Evolutionary conservation across 2,888 invertebrate species (phyloP), one percentile per base, ranked within the genome.

Genomic region (Drosophila meridiana): DNA sequence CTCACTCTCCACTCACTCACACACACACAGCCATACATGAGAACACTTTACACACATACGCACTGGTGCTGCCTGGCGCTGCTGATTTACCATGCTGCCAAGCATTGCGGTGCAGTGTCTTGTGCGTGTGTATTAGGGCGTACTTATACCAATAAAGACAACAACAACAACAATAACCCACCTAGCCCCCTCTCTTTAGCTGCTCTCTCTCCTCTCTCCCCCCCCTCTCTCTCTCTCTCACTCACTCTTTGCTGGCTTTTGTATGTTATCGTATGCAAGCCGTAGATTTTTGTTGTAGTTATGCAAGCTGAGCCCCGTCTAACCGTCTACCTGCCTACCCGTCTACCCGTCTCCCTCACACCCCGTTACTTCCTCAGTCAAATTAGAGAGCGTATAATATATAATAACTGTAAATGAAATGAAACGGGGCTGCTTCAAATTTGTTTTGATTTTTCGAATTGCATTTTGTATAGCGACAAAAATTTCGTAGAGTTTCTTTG

Each of bases 51-150:
- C 14, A n/a, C 40, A 40, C 42, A n/a, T 11, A 63, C 30, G 52
- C 50, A 28, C 57, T 53, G 52, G 56, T 43, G 43, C 56, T 45
- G 56, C 62, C 14, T 28, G 14, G 30, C 59, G 50, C 57, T 64
- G 50, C 65, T 66, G 80, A 80, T 80, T 78, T 78, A 72, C 76
- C 80, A 78, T 78, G 79, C 78, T 77, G 79, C 69, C 76, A 60
- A 65, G 50, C 42, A 67, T 71, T 58, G 42, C 65, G 73, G 60
- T 69, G 50, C 47, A 67, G 66, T 53, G 40, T 47, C 48, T 65
- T 52, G 43, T 52, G 36, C 40, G 48, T 34, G 28, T 43, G 38
- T 53, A 36, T n/a, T 69, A 62, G 67, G 76, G 57, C 60, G 74
- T 59, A 11, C 28, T 11, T 32, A 40, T 13, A 20, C 20, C 26